phyloP scores from a whole-genome alignment of 2,888 invertebrate species.

The Gortyna flavago region DNA sequence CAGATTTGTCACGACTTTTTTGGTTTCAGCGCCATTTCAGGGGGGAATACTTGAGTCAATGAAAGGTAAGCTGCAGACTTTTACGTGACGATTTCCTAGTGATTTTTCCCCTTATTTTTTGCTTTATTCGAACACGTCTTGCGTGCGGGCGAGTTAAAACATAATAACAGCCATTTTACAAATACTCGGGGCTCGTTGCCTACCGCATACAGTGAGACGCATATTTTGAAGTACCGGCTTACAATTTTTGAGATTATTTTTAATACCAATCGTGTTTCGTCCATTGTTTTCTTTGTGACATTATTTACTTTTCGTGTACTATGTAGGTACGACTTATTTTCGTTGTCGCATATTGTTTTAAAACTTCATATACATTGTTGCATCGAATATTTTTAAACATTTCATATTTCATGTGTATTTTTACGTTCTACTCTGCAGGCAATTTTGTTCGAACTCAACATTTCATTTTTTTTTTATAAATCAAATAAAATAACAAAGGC shows the following conservation, averaged over 20 bases:
- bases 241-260: slow-evolving; percentile 80
- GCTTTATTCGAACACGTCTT: slow-evolving; percentile 78
- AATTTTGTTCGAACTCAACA: not conserved
- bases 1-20: slow-evolving; percentile 68
- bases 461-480: not conserved
- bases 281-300: slow-evolving; percentile 87
- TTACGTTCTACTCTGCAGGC: not conserved
- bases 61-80: slow-evolving; percentile 57
- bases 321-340: slow-evolving; percentile 67
- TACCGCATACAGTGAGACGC: slow-evolving; percentile 85
- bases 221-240: slow-evolving; percentile 85
- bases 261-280: slow-evolving; percentile 79
- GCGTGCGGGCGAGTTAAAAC: slow-evolving; percentile 86
- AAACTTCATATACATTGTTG: slow-evolving; percentile 56
- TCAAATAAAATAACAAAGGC: slow-evolving; percentile 4
- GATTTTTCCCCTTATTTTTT: slow-evolving; percentile 72
- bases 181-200: slow-evolving; percentile 78
- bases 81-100: slow-evolving; percentile 76
- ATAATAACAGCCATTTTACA: slow-evolving; percentile 83
- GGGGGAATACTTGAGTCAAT: slow-evolving; percentile 54
- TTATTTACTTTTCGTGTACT: slow-evolving; percentile 78
- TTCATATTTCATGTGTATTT: slow-evolving; percentile 26
- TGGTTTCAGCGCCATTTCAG: slow-evolving; percentile 64
- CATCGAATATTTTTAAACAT: slow-evolving; percentile 54
- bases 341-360: slow-evolving; percentile 70